Percentiles rank a stretch among this genome's conserved stretches.
Conservation (phyloP, 2,888 invertebrate species). For the Hypolimnas misippus region DNA sequence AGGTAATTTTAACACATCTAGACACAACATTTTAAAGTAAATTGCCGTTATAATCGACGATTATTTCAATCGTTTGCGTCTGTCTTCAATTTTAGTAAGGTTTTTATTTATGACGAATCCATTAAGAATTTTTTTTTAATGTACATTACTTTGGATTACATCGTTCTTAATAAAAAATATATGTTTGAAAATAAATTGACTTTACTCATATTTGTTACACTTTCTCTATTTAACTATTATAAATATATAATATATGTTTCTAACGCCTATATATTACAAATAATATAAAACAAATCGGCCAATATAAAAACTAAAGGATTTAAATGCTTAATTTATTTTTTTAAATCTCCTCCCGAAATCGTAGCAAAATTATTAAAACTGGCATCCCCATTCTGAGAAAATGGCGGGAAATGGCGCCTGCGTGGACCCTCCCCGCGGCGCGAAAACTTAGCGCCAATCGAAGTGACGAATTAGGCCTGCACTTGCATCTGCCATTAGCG, state of each 20-base stretch:
- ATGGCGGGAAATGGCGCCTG: slow-evolving; percentile 77
- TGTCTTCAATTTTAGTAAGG: too few relatives aligned
- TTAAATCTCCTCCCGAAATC: slow-evolving; percentile 26
- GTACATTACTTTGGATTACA: too few relatives aligned
- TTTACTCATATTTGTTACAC: too few relatives aligned
- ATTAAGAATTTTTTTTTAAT: too few relatives aligned
- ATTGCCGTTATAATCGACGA: too few relatives aligned
- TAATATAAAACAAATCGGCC: background rate
- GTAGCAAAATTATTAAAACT: slow-evolving; percentile 40
- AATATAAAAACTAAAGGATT: background rate
- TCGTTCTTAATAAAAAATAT: too few relatives aligned
- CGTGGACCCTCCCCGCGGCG: slow-evolving; percentile 60
- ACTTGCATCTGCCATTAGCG: slow-evolving; percentile 47
- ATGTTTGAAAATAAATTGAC: too few relatives aligned
- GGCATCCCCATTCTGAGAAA: slow-evolving; percentile 64
- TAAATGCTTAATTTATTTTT: background rate
- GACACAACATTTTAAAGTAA: too few relatives aligned
- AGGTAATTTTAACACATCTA: background rate
- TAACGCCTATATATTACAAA: background rate
- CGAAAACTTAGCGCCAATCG: slow-evolving; percentile 73
- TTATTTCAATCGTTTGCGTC: too few relatives aligned
- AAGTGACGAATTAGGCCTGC: slow-evolving; percentile 67
- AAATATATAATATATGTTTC: too few relatives aligned
- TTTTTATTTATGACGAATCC: too few relatives aligned
- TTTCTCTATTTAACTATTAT: too few relatives aligned